Base-by-base conservation (phyloP, 2,113 vertebrate genomes). In the Cisticola juncidis region DNA sequence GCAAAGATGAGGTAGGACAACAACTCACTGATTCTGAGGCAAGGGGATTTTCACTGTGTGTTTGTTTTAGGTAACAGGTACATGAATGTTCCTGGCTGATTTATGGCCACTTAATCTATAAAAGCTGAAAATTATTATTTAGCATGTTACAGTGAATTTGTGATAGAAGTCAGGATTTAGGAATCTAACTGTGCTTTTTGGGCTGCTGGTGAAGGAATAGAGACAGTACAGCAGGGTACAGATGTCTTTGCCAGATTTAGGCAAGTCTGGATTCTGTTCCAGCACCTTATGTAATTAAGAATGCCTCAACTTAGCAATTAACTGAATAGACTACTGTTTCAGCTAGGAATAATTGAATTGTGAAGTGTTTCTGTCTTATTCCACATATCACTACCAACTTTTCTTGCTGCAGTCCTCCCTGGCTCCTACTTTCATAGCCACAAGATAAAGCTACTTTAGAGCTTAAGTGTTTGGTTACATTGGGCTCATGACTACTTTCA, bases 231-330 rank as follows among this genome's bases (percentile, higher is more conserved):
- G 51, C 28, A 93, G 74, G 36, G 31, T 35, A 90, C 36, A 91
- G 42, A 26, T 48, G 33, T 54, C 74, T 92, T 81, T 95, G 79
- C 64, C 81, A 90, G 77, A 78, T 44, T 73, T 57, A 40, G 36
- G 64, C 31, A 82, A 76, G 36, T 11, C 54, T 85, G 64, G 54
- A 42, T 73, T 87, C 54, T 83, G 42, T 71, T 86, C 58, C 62
- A 95, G 58, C 26, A 77, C 9, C 14, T 92, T 50, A 57, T 13
- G 26, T 65, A 85, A 91, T 94, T 66, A 82, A 86, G 35, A 80
- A 73, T 50, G 44, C 33, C 38, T 73, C 68, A 73, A 51, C 18
- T 81, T 66, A 72, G 35, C 50, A 88, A 83, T 70, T 85, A 80
- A 42, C 24, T 80, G 36, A n/a, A 57, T 58, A 50, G 11, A 61